A percentile compares a stretch with the other conserved stretches of the same genome.
Conservation (phyloP, 2,113 vertebrate species). For the Hydrolagus affinis region DNA sequence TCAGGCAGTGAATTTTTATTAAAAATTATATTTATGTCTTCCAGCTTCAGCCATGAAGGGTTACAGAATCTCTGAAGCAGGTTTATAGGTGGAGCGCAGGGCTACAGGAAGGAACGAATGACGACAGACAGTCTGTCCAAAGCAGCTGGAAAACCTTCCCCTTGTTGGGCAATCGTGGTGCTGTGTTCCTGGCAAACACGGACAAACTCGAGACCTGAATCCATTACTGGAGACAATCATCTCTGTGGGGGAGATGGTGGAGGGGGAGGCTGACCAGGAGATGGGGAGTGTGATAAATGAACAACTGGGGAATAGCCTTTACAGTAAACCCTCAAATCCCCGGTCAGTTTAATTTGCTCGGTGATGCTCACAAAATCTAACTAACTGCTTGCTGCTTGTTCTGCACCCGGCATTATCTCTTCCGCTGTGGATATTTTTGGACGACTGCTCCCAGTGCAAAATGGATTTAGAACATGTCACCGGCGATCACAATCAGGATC, state of each 20-base stretch:
- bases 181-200: too few species aligned
- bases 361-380: too few species aligned
- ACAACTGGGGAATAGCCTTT: neutral
- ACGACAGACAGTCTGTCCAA: neutral
- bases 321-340: neutral
- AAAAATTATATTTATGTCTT: slow-evolving; percentile 3
- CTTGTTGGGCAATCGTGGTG: neutral
- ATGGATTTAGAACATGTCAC: slow-evolving; percentile 30
- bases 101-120: neutral
- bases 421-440: slow-evolving; percentile 2
- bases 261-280: neutral
- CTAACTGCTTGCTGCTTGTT: neutral
- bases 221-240: neutral
- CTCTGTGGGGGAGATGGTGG: neutral
- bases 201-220: neutral
- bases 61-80: neutral
- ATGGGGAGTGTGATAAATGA: neutral
- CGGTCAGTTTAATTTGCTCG: too few species aligned
- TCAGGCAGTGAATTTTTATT: too few species aligned
- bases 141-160: neutral
- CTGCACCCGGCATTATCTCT: neutral
- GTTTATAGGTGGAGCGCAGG: neutral
- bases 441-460: neutral
- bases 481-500: slow-evolving; percentile 16
- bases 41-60: neutral